Evolutionary conservation across 2,888 invertebrate genomes (phyloP), one percentile per base, ranked within the genome.

Genomic region (Drosophila leonis): DNA sequence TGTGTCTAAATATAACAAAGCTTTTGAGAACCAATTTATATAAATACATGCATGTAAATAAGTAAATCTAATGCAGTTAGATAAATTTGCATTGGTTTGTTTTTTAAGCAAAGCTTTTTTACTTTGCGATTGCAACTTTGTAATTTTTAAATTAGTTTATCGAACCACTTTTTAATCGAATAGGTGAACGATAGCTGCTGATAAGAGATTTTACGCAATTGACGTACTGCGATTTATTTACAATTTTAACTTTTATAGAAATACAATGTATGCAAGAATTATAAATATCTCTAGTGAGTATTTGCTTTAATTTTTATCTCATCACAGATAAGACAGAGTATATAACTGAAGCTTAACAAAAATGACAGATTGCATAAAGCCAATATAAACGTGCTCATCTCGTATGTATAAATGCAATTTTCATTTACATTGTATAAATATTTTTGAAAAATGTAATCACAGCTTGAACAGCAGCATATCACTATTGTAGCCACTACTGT

Each of bases 1-100:
- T 46, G 44, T 27, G 29, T 70, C 70, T 76, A 88, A 62, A 80
- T 73, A 83, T 88, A 82, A 65, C 66, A 55, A 41, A 51, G 37
- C 66, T 70, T 60, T 65, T 77, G 37, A 66, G 63, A 60, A 64
- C 46, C 65, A 77, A 75, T 79, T 77, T 70, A 49, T 65, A 78
- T 18, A 24, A 35, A 37, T n/a, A 20, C 12, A 31, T 15, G 20
- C 12, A 37, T 15, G 4, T 49, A 49, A 18, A 7, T 33, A 24
- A 13, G 20, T 51, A 2, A 51, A 37, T 27, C n/a, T 8, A 39
- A 18, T 54, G 52, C 27, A 37, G n/a, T 27, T 10, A n/a, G 7
- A 7, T 2, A 35, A 24, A 52, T 52, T 51, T 31, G 51, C 33
- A 51, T 33, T 15, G 0, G 12, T n/a, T 12, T 20, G 13, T n/a